Base-by-base conservation (phyloP, 1,140 invertebrate genomes). In the Aphelinus atriplicis region DNA sequence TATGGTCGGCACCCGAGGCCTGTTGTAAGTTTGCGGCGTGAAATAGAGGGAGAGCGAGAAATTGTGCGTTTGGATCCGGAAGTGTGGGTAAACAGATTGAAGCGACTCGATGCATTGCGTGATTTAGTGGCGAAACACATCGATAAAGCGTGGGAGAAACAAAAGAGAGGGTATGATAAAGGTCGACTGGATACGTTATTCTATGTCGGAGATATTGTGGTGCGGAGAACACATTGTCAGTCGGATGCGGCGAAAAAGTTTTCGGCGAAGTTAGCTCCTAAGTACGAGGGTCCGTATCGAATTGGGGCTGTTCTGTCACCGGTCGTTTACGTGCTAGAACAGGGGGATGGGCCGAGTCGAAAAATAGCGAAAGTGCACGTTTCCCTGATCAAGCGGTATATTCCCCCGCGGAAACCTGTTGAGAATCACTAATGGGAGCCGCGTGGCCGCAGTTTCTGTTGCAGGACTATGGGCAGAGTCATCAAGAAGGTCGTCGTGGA, bases 241-340 rank as follows among this genome's bases (percentile, higher is more conserved):
- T 77, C 75, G 0, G 71, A 77, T n/a, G 65, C 75, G 0, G n/a
- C 46, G 0, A 70, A 75, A 6, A 77, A 69, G 72, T 71, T 53
- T 26, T 45, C 61, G 6, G 74, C 62, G 1, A 75, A 75, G 9
- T 71, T 78, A 7, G 71, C 62, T 1, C 51, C 69, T 3, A 77
- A 78, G 69, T 78, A 70, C 64, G 71, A 75, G 26, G 78, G 72
- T 4, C 75, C 75, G 6, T 75, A 50, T 75, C 45, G 74, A 10
- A 78, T 84, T 42, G 61, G 78, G 1, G 76, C 69, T 7, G 56
- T 72, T 43, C 67, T 79, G 42, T 80, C 81, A 3, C 73, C 76
- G 5, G 72, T 75, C 3, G 76, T 79, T 1, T 84, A 81, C 67
- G 75, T 78, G 65, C 26, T 84, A 4, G 66, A 42, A 0, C 26